A percentile compares a stretch with the other conserved stretches of the same genome.
Evolutionary conservation across 1,140 invertebrate species (phyloP).

Genomic region (Drosophila burlai): DNA sequence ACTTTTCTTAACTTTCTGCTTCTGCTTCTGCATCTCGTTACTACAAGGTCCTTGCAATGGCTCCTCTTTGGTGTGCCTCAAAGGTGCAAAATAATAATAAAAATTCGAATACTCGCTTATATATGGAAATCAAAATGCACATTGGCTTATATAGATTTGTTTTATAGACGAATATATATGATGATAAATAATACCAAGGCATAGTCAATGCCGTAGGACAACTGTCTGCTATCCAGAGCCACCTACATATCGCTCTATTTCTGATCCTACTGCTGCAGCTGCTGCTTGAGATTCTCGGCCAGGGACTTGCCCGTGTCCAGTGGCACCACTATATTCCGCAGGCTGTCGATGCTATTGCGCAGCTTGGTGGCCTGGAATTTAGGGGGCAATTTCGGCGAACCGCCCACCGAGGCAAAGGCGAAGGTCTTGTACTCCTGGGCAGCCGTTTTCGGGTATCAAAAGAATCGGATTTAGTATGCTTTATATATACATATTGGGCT

Average conservation of each 20-base stretch:
- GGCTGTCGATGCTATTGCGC: conserved; percentile 81
- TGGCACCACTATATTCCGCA: conserved; percentile 75
- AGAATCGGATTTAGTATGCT: conserved; percentile 23
- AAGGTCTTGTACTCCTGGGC: conserved; percentile 80
- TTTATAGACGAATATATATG: conserved; percentile 69
- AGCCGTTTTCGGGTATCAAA: conserved; percentile 17
- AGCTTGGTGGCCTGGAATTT: conserved; percentile 79
- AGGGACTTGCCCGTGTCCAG: conserved; percentile 65
- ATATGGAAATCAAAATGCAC: conserved; percentile 62
- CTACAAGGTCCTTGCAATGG: background rate
- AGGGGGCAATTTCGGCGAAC: conserved; percentile 75
- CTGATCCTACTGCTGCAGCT: conserved; percentile 59
- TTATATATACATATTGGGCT: conserved; percentile 5
- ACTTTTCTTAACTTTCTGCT: background rate
- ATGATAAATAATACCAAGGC: conserved; percentile 72
- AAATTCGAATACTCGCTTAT: conserved; percentile 25
- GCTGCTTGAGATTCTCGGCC: conserved; percentile 75
- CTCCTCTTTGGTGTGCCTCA: conserved; percentile 24
- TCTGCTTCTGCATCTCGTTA: background rate
- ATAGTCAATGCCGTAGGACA: conserved; percentile 48
- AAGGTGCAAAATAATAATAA: conserved; percentile 41
- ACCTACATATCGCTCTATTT: conserved; percentile 34
- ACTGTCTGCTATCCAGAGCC: conserved; percentile 66
- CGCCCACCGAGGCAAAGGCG: conserved; percentile 74
- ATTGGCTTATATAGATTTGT: conserved; percentile 29